phyloP scores from a whole-genome alignment of 1,140 invertebrate species.

The Elymnias hypermnestra region DNA sequence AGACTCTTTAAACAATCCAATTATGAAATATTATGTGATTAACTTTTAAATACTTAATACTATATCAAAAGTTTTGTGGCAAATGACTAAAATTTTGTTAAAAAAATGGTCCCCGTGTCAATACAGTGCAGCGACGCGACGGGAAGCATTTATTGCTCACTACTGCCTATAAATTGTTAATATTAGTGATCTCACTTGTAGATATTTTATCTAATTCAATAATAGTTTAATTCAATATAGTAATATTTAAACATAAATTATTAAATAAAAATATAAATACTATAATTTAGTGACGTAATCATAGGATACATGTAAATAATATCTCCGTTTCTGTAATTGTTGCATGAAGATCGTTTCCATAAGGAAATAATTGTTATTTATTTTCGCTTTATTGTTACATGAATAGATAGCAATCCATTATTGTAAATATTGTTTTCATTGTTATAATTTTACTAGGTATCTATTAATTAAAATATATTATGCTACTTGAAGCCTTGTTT shows the following conservation, averaged over 20 bases:
- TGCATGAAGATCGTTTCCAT: constrained; percentile 9
- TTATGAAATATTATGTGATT: no score
- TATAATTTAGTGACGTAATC: constrained; percentile 19
- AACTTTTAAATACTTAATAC: no score
- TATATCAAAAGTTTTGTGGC: no score
- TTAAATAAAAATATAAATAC: constrained; percentile 16
- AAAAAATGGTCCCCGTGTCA: no score
- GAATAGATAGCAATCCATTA: constrained; percentile 30
- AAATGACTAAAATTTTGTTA: no score
- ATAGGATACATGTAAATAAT: constrained; percentile 3
- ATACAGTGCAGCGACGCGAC: constrained; percentile 12
- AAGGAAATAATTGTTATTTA: constrained; percentile 49
- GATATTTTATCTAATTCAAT: constrained; percentile 38
- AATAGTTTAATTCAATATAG: constrained; percentile 1
- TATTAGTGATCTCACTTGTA: constrained; percentile 53
- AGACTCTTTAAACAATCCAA: not conserved
- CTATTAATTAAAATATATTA: constrained; percentile 34
- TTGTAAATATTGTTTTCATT: constrained; percentile 68
- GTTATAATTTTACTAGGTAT: constrained; percentile 55
- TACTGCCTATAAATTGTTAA: constrained; percentile 6
- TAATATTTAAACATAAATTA: constrained; percentile 11
- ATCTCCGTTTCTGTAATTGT: not conserved
- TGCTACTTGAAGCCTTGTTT: constrained; percentile 15
- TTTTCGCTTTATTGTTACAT: constrained; percentile 49
- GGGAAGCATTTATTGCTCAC: constrained; percentile 25